These are phyloP conservation scores for Rotaria socialis DNA, from an alignment of 2,888 invertebrate species.

Conservation along the genomic window DNA sequence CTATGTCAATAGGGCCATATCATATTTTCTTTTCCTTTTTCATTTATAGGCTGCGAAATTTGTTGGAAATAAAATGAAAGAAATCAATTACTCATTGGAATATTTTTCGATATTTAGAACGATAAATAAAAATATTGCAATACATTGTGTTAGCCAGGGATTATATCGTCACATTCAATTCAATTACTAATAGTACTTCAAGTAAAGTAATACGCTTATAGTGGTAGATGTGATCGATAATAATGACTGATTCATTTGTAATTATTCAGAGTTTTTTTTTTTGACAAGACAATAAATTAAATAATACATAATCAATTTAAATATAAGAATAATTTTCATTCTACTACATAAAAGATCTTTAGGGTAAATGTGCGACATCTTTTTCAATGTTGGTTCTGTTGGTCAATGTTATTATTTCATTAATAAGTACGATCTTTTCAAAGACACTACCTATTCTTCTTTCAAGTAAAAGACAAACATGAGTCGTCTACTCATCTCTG, in stretches of 20 bases:
- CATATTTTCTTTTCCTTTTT: background rate
- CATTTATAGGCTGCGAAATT: background rate
- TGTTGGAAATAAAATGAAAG: background rate
- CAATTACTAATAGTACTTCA: background rate
- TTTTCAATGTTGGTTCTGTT: background rate
- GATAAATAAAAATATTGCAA: no score
- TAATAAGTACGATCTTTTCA: background rate
- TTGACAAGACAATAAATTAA: no score
- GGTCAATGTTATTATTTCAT: background rate
- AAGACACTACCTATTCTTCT: background rate
- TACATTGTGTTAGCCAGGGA: background rate
- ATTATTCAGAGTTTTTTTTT: no score
- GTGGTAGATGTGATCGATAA: no score
- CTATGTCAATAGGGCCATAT: background rate
- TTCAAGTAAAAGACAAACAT: background rate
- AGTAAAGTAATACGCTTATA: no score
- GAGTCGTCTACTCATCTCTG: background rate
- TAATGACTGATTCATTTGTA: no score
- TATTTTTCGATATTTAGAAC: background rate
- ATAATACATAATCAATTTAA: no score
- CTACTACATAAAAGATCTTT: no score
- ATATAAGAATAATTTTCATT: no score
- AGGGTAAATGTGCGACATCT: background rate
- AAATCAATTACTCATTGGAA: background rate
- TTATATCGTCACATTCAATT: background rate